A percentile compares a stretch with the other conserved stretches of the same genome.
These are phyloP conservation scores for Thalassarche chlororhynchos DNA, from an alignment of 2,113 vertebrate genomes.

Conservation along the genomic window DNA sequence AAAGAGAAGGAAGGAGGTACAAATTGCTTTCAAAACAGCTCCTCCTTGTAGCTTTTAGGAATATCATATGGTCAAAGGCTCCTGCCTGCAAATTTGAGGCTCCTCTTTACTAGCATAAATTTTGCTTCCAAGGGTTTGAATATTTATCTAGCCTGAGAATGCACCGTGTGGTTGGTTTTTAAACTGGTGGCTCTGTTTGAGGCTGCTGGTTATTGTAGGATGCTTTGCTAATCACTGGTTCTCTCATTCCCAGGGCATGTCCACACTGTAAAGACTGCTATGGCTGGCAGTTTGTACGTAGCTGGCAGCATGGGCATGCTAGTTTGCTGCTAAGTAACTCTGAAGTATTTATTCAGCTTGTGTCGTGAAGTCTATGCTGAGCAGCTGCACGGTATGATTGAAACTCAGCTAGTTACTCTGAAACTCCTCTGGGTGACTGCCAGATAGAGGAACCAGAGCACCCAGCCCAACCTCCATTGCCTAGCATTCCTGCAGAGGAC, in stretches of 20 bases:
- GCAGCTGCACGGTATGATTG: fast-evolving
- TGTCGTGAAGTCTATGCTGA: not conserved
- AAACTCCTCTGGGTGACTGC: not conserved
- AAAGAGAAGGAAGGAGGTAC: not conserved
- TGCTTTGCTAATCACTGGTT: not conserved
- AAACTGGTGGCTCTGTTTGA: not conserved
- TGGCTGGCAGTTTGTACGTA: not conserved
- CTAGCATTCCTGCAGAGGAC: not conserved
- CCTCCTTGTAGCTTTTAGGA: not conserved
- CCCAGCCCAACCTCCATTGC: not conserved
- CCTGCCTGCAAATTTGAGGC: not conserved
- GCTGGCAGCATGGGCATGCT: not conserved
- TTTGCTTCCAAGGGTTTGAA: not conserved
- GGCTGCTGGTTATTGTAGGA: not conserved
- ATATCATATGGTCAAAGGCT: not conserved
- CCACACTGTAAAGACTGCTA: not conserved
- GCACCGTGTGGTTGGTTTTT: not conserved
- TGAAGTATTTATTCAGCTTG: not conserved
- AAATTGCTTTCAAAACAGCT: not conserved
- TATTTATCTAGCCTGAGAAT: not conserved
- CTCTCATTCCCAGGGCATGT: not conserved
- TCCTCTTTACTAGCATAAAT: not conserved
- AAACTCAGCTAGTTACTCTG: not conserved
- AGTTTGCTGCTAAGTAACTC: not conserved
- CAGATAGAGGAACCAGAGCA: not conserved